Evolutionary conservation across 2,797 vertebrate genomes (phyloP), one percentile per base, ranked within the genome.

Genomic region (Hoplostethus mediterraneus): DNA sequence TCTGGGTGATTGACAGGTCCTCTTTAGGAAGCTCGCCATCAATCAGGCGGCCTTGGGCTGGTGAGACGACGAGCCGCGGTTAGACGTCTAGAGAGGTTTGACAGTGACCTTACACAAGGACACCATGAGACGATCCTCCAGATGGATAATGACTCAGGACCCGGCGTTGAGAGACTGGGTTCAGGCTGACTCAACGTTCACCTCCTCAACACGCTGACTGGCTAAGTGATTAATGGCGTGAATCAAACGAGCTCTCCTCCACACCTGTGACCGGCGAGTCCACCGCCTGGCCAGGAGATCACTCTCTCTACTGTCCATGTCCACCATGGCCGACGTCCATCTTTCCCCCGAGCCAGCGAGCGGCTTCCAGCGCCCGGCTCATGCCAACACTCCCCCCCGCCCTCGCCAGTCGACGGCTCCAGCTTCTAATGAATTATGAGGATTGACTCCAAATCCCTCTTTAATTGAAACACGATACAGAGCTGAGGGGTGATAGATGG

Each of bases 381-480:
- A 58, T 31, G 71, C 33, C 71, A 73, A 30, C 59, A 56, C 7
- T 81, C 49, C 28, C 64, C 52, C 54, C 69, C 40, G 30, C 58
- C 64, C 86, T 83, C 73, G 70, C 57, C 61, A 68, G 66, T 74
- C 78, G 14, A 57, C 52, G 38, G 73, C 84, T 78, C 75, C 79
- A 52, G 63, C 58, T 85, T 84, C 82, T 82, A 88, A 92, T 88
- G 90, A 93, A 86, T 80, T 67, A 86, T 48, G 65, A 71, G 71
- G 77, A 85, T 63, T 65, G 82, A 91, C 86, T 89, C 81, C 76
- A 88, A 91, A 93, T 87, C 84, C 85, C 71, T 49, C n/a, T 87
- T 91, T 90, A 91, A 92, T 80, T 90, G 89, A 89, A 92, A 92
- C 84, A 89, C 59, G 77, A 84, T 75, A 65, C 62, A 31, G 83